phyloP scores from a whole-genome alignment of 2,888 invertebrate species.

The Lasioglossum oenotherae region DNA sequence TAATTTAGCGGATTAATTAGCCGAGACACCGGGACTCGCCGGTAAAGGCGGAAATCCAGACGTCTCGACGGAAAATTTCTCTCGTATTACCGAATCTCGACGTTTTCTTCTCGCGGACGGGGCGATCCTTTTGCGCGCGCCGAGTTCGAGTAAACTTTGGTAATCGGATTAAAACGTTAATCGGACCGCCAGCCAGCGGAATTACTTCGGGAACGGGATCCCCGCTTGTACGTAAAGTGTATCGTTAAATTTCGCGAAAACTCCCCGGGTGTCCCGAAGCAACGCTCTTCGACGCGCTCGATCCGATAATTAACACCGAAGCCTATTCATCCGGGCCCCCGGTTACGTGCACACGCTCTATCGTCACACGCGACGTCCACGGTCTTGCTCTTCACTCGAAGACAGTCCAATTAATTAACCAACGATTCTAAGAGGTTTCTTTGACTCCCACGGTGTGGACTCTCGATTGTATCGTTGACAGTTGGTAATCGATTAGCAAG shows the following conservation, averaged over 20 bases:
- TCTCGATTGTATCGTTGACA: slow-evolving; percentile 62
- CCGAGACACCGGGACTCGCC: slow-evolving; percentile 47
- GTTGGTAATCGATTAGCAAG: slow-evolving; percentile 64
- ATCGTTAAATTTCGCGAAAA: slow-evolving; percentile 42
- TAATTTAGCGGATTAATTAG: slow-evolving; percentile 64
- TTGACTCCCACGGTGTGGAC: neutral
- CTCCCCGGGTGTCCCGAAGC: slow-evolving; percentile 5
- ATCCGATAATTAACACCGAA: slow-evolving; percentile 40
- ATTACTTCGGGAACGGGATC: slow-evolving; percentile 44
- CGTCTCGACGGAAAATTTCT: slow-evolving; percentile 59
- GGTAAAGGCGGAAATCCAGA: slow-evolving; percentile 55
- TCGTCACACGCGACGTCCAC: too few relatives aligned
- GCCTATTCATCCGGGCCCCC: slow-evolving; percentile 21
- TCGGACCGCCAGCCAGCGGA: slow-evolving; percentile 48
- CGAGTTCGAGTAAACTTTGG: slow-evolving; percentile 58
- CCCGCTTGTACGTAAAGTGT: slow-evolving; percentile 38
- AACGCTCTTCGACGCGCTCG: slow-evolving; percentile 27
- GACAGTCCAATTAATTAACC: slow-evolving; percentile 10
- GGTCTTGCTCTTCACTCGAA: neutral
- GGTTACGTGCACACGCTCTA: neutral
- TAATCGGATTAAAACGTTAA: slow-evolving; percentile 63
- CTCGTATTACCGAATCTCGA: slow-evolving; percentile 59
- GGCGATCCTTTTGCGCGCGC: slow-evolving; percentile 47
- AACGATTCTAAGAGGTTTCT: slow-evolving; percentile 46
- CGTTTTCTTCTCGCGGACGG: slow-evolving; percentile 44